These are phyloP conservation scores for Phylloscopus collybita DNA, from an alignment of 2,797 vertebrate species.

Conservation along the genomic window DNA sequence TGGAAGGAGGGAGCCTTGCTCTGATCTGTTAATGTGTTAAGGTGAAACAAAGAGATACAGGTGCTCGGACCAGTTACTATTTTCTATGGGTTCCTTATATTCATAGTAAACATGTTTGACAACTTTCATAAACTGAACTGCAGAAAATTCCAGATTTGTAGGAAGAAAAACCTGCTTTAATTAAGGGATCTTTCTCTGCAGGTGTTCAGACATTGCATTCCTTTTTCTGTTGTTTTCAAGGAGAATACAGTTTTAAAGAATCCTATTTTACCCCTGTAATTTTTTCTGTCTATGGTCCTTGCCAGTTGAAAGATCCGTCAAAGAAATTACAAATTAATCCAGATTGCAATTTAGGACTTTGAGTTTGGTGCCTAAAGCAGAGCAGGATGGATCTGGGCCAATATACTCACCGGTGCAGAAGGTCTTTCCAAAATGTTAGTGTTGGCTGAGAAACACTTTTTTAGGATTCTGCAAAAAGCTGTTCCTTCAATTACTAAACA, in stretches of 20 bases:
- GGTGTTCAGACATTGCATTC: background rate
- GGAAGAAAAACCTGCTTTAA: background rate
- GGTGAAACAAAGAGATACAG: background rate
- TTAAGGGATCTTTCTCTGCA: background rate
- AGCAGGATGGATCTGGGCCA: background rate
- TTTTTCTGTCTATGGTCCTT: background rate
- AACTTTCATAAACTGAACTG: background rate
- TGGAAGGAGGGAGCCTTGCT: background rate
- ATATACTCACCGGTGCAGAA: background rate
- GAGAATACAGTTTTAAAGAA: background rate
- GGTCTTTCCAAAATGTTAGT: background rate
- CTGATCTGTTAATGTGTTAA: background rate
- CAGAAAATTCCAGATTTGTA: background rate
- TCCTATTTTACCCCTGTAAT: background rate
- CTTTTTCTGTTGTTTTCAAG: background rate
- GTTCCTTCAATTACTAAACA: background rate
- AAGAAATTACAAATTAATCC: background rate
- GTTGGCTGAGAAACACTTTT: background rate
- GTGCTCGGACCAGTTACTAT: background rate
- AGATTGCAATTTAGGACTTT: background rate
- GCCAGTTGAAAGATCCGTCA: background rate
- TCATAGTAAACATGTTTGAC: background rate
- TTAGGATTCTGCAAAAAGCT: background rate
- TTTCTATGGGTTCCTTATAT: background rate
- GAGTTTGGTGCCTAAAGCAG: background rate